These are phyloP conservation scores for Puffinus mauretanicus DNA, from an alignment of 2,113 vertebrate species.

Conservation along the genomic window DNA sequence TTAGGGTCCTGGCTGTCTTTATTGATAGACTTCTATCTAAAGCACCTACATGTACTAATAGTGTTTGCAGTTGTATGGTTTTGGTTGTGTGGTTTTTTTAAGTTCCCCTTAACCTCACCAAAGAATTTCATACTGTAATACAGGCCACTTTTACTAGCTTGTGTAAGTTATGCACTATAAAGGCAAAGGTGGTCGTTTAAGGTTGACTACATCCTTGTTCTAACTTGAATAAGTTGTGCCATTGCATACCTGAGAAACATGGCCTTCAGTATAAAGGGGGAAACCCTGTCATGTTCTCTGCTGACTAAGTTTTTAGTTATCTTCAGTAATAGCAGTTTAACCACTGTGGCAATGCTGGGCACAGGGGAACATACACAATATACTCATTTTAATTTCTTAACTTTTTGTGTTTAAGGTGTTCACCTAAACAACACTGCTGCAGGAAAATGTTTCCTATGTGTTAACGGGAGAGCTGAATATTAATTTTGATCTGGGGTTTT, in stretches of 20 bases:
- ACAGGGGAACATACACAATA: neutral
- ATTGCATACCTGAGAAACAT: neutral
- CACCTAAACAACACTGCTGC: neutral
- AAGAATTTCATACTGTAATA: neutral
- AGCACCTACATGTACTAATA: neutral
- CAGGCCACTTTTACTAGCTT: neutral
- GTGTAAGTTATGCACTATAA: neutral
- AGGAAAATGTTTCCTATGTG: neutral
- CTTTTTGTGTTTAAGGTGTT: neutral
- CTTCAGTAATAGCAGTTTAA: neutral
- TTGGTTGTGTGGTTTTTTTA: neutral
- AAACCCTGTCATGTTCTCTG: neutral
- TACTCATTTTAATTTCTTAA: neutral
- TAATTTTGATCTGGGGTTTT: neutral
- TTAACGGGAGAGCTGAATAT: neutral
- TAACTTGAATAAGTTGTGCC: neutral
- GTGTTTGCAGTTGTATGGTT: neutral
- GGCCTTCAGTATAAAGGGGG: neutral
- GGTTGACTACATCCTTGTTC: neutral
- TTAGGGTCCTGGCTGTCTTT: neutral
- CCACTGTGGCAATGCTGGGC: neutral
- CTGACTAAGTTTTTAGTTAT: neutral
- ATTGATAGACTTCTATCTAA: neutral
- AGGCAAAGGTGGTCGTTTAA: neutral
- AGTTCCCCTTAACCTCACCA: neutral